These are phyloP conservation scores for Acrocephalus kingi DNA, from an alignment of 2,113 vertebrate species.

Conservation along the genomic window DNA sequence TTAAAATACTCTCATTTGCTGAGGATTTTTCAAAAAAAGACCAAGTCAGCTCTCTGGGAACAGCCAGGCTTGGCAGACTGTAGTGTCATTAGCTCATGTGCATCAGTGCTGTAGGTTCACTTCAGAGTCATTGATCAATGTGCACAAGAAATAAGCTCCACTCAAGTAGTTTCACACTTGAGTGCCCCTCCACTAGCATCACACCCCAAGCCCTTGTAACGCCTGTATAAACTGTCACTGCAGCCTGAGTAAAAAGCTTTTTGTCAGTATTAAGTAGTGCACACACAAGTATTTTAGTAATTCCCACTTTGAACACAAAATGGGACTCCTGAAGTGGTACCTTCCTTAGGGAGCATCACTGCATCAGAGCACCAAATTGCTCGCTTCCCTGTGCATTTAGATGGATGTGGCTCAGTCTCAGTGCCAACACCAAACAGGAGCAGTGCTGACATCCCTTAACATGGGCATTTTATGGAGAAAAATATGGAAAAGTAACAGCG, in stretches of 20 bases:
- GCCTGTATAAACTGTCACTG: neutral
- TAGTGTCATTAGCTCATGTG: neutral
- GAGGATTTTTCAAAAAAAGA: neutral
- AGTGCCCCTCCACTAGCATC: neutral
- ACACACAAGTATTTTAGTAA: neutral
- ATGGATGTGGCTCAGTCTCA: neutral
- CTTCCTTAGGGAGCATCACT: neutral
- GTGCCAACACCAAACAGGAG: neutral
- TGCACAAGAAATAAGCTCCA: neutral
- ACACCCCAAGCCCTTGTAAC: neutral
- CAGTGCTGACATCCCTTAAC: neutral
- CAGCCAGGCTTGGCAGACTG: neutral
- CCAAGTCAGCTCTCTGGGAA: neutral
- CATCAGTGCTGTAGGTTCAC: neutral
- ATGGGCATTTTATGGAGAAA: neutral
- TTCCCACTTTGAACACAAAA: neutral
- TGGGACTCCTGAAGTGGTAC: neutral
- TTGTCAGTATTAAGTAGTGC: neutral
- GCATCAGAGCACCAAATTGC: neutral
- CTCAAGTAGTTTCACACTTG: neutral
- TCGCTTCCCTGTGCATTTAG: neutral
- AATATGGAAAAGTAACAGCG: neutral
- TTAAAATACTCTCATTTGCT: neutral
- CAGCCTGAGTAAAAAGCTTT: constrained; percentile 2
- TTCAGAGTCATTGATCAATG: neutral